Percentiles rank a stretch among this genome's conserved stretches.
These are phyloP conservation scores for Lophochroa leadbeateri DNA, from an alignment of 2,113 vertebrate species.

Conservation along the genomic window DNA sequence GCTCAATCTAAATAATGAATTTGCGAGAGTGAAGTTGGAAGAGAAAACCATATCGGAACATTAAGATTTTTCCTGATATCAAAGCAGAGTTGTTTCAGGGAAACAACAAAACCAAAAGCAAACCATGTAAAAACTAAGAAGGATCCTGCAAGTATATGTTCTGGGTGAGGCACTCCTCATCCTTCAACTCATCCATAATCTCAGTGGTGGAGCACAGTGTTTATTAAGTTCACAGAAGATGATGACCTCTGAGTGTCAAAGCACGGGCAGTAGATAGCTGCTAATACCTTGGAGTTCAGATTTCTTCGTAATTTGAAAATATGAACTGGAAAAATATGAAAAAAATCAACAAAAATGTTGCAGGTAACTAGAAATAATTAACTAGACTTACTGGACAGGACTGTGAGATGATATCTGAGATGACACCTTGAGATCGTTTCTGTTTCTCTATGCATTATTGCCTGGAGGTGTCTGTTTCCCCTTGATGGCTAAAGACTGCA, in stretches of 20 bases:
- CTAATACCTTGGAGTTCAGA: not conserved
- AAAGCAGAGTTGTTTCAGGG: not conserved
- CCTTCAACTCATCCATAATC: fast-evolving
- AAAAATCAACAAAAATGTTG: not conserved
- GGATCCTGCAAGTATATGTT: not conserved
- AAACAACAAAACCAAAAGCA: not conserved
- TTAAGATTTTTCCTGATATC: not conserved
- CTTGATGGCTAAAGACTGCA: not conserved
- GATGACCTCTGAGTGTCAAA: not conserved
- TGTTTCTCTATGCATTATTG: not conserved
- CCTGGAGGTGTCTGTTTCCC: not conserved
- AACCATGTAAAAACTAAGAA: not conserved
- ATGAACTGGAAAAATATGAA: not conserved
- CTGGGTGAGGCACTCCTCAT: not conserved
- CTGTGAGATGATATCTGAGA: not conserved
- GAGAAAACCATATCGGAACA: not conserved
- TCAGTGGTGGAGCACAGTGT: not conserved
- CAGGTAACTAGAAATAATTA: not conserved
- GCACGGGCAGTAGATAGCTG: not conserved
- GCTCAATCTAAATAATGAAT: not conserved
- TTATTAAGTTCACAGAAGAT: not conserved
- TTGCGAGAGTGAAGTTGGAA: not conserved
- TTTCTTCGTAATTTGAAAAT: not conserved
- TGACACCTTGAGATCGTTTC: not conserved
- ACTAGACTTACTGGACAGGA: not conserved